A percentile compares a stretch with the other conserved stretches of the same genome.
phyloP scores from a whole-genome alignment of 2,888 invertebrate species.

The Tenodera sinensis region DNA sequence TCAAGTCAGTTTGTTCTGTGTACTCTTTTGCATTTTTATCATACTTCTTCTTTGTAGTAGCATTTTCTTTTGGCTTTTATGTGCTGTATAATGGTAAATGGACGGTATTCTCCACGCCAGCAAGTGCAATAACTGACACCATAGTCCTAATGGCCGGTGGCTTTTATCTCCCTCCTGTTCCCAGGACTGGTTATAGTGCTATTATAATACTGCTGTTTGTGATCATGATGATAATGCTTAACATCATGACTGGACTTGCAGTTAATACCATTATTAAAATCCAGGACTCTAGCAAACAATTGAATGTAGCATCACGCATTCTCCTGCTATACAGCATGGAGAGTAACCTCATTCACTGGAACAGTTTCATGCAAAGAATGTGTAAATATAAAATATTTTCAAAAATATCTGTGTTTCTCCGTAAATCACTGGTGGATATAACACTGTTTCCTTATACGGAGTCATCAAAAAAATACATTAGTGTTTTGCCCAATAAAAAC shows the following conservation, averaged over 20 bases:
- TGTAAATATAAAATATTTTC: not conserved
- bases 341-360: conserved; percentile 1
- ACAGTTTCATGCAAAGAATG: not conserved
- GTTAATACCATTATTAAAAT: not conserved
- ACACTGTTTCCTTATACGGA: not conserved
- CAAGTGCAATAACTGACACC: not conserved
- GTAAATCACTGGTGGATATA: not conserved
- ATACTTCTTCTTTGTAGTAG: conserved; percentile 75
- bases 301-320: not conserved
- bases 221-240: not conserved
- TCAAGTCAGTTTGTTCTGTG: conserved; percentile 73
- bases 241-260: not conserved
- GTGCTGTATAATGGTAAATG: not conserved
- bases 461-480: not conserved
- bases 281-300: not conserved
- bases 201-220: not conserved
- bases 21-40: conserved; percentile 74
- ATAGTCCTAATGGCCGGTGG: not conserved
- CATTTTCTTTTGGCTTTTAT: conserved; percentile 75
- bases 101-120: not conserved
- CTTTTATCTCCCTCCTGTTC: not conserved
- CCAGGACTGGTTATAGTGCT: not conserved
- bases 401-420: not conserved
- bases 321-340: not conserved
- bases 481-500: conserved; percentile 1